Percentiles rank a stretch among this genome's conserved stretches.
Conservation (phyloP, 1,140 invertebrate genomes). For the Drosophila funebris region DNA sequence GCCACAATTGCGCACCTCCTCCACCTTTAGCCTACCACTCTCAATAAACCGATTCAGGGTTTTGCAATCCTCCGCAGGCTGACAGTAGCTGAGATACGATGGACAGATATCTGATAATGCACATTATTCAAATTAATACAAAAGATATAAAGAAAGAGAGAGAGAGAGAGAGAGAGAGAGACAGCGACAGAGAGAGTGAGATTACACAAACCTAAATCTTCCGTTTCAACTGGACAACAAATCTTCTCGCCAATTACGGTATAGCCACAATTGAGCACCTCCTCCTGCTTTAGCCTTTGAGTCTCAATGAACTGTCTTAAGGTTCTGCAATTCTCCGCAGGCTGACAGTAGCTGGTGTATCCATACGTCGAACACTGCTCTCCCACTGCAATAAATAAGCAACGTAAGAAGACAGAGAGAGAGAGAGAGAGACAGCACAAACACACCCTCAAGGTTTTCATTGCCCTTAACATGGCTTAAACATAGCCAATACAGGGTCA, state of each 20-base stretch:
- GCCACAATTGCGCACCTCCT: conserved; percentile 49
- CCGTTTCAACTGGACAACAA: conserved; percentile 57
- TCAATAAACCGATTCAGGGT: conserved; percentile 35
- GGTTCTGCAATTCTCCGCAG: conserved; percentile 37
- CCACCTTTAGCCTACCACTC: conserved; percentile 5
- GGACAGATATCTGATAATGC: conserved; percentile 50
- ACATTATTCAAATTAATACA: not conserved
- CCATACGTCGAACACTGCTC: conserved; percentile 53
- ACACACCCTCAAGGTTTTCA: conserved; percentile 59
- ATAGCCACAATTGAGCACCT: conserved; percentile 54
- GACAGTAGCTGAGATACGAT: conserved; percentile 62
- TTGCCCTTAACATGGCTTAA: conserved; percentile 40
- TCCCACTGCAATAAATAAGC: conserved; percentile 43
- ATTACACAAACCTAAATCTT: no score
- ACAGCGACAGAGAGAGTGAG: no score
- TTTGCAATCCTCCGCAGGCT: conserved; percentile 39
- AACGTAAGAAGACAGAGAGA: not conserved
- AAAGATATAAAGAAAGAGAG: not conserved
- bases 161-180: not conserved
- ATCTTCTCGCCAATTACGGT: conserved; percentile 57
- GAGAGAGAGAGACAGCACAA: not conserved
- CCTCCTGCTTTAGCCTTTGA: conserved; percentile 4
- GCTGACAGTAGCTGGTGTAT: conserved; percentile 60
- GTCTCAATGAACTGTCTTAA: conserved; percentile 26
- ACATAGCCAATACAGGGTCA: conserved; percentile 34